Percentiles rank a stretch among this genome's conserved stretches.
These are phyloP conservation scores for Nycticryphes semicollaris DNA, from an alignment of 2,113 vertebrate species.

Conservation along the genomic window DNA sequence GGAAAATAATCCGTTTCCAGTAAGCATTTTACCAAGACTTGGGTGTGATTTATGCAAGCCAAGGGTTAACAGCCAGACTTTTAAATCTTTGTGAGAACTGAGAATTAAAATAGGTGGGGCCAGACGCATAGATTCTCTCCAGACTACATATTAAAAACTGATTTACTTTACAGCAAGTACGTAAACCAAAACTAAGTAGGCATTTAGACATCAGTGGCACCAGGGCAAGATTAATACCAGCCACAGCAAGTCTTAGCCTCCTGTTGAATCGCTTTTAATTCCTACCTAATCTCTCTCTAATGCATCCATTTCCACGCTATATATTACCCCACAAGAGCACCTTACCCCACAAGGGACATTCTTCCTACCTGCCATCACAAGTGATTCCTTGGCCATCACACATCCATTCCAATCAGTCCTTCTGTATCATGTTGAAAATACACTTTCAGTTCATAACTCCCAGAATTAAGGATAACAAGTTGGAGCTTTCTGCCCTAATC, in stretches of 20 bases:
- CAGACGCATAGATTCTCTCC: neutral
- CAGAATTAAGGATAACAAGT: neutral
- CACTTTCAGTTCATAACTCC: neutral
- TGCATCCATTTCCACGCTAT: accelerated
- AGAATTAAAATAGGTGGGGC: neutral
- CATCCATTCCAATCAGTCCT: neutral
- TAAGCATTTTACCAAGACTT: neutral
- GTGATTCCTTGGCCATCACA: neutral
- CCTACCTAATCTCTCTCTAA: neutral
- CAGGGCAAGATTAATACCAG: neutral
- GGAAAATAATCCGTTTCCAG: neutral
- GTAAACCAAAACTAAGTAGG: neutral
- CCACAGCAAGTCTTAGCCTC: neutral
- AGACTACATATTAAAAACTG: neutral
- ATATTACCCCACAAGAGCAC: neutral
- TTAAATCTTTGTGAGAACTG: neutral
- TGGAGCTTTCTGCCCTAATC: neutral
- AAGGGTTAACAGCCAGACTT: neutral
- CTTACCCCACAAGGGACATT: neutral
- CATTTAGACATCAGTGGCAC: neutral
- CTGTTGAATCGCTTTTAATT: neutral
- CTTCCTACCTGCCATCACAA: neutral
- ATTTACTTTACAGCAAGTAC: neutral
- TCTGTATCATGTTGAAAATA: neutral
- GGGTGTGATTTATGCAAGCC: neutral